Evolutionary conservation across 2,888 invertebrate species (phyloP).

Genomic region (Penaeus monodon): DNA sequence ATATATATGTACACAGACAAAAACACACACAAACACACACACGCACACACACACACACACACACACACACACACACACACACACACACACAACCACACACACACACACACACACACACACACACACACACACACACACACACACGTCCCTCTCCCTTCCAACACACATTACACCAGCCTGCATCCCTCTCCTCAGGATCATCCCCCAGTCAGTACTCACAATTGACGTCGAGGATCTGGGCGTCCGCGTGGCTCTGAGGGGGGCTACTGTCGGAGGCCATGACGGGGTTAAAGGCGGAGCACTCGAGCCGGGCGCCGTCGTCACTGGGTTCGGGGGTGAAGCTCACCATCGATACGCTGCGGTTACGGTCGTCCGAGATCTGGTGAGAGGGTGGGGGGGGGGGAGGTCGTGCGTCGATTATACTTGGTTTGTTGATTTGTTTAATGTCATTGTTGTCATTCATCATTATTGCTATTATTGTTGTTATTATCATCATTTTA

Average conservation of each 20-base stretch:
- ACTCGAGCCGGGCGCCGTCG: constrained; percentile 29
- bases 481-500: too few species aligned
- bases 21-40: too few species aligned
- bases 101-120: not conserved
- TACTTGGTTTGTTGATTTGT: not conserved
- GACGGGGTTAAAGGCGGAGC: constrained; percentile 40
- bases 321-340: constrained; percentile 34
- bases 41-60: too few species aligned
- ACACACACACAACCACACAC: not conserved
- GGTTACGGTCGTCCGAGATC: constrained; percentile 48
- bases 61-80: too few species aligned
- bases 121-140: too few species aligned
- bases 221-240: constrained; percentile 31
- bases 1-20: too few species aligned
- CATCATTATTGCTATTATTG: not conserved
- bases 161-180: not conserved
- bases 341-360: constrained; percentile 46
- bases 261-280: constrained; percentile 20
- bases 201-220: constrained; percentile 34
- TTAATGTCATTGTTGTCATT: not conserved
- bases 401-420: not conserved
- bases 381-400: not conserved
- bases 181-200: not conserved
- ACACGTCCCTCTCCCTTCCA: too few species aligned
- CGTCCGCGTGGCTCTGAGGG: constrained; percentile 6